These are phyloP conservation scores for Eumacrocentrus americanus DNA, from an alignment of 2,888 invertebrate species.

Conservation along the genomic window DNA sequence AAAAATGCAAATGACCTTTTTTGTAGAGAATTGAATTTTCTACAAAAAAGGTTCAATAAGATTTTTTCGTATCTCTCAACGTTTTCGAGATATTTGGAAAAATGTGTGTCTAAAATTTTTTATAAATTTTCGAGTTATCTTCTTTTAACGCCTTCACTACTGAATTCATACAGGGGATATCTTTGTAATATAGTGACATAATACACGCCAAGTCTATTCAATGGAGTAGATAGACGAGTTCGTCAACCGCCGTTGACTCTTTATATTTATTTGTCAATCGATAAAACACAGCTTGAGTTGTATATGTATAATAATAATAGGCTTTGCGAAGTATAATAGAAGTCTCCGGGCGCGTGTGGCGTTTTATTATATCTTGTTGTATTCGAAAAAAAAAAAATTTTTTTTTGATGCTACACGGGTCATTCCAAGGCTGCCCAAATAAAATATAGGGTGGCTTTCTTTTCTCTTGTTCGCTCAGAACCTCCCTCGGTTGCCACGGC, in stretches of 20 bases:
- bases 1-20: no score
- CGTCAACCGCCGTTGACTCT: slow-evolving; percentile 13
- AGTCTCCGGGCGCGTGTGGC: background rate
- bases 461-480: slow-evolving; percentile 23
- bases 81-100: no score
- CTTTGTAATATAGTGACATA: background rate
- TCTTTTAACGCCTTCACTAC: no score
- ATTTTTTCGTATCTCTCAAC: no score
- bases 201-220: no score
- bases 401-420: background rate
- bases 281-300: background rate
- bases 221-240: slow-evolving; percentile 5
- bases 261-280: slow-evolving; percentile 16
- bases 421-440: no score
- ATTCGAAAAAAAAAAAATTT: no score
- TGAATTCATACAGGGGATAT: slow-evolving; percentile 14
- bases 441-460: no score
- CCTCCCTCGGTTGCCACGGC: slow-evolving; percentile 45
- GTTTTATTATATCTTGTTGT: background rate
- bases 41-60: no score
- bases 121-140: no score
- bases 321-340: background rate
- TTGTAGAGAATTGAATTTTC: no score
- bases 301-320: background rate
- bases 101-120: no score